Evolutionary conservation across 2,797 vertebrate genomes (phyloP).

Genomic region (Melanotaenia parkinsoni): DNA sequence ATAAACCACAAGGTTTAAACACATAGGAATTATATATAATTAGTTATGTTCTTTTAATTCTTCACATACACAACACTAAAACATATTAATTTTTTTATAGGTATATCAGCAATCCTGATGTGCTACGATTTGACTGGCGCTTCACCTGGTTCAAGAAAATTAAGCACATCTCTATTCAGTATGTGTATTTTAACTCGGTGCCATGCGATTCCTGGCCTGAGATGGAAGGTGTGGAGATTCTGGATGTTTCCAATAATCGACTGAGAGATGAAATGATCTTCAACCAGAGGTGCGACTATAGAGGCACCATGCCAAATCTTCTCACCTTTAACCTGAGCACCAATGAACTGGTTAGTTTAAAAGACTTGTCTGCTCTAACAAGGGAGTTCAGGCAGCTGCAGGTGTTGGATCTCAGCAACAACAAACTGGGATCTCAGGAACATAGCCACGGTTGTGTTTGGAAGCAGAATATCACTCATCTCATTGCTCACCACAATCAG

Average conservation of each 20-base stretch:
- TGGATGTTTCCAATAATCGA: conserved; percentile 84
- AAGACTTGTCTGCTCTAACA: conserved; percentile 72
- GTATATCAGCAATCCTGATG: conserved; percentile 90
- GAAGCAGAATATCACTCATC: conserved; percentile 76
- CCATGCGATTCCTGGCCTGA: conserved; percentile 87
- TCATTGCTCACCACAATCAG: conserved; percentile 82
- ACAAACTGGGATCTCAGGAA: conserved; percentile 71
- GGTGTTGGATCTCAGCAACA: conserved; percentile 82
- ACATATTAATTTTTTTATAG: conserved; percentile 54
- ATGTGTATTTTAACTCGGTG: conserved; percentile 86
- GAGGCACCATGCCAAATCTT: conserved; percentile 71
- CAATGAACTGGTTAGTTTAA: conserved; percentile 81
- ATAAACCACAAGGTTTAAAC: not conserved
- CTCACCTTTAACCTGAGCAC: conserved; percentile 73
- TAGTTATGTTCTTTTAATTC: not conserved
- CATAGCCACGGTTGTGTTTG: conserved; percentile 74
- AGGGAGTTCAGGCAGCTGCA: conserved; percentile 75
- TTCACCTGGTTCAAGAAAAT: conserved; percentile 89
- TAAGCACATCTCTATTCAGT: conserved; percentile 75
- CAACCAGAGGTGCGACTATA: conserved; percentile 82
- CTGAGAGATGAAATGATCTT: conserved; percentile 73
- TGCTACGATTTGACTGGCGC: conserved; percentile 88
- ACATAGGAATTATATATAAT: no score
- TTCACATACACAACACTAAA: not conserved
- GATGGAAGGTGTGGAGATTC: conserved; percentile 72